A percentile compares a stretch with the other conserved stretches of the same genome.
These are phyloP conservation scores for Erebia palarica DNA, from an alignment of 2,888 invertebrate genomes.

Conservation along the genomic window DNA sequence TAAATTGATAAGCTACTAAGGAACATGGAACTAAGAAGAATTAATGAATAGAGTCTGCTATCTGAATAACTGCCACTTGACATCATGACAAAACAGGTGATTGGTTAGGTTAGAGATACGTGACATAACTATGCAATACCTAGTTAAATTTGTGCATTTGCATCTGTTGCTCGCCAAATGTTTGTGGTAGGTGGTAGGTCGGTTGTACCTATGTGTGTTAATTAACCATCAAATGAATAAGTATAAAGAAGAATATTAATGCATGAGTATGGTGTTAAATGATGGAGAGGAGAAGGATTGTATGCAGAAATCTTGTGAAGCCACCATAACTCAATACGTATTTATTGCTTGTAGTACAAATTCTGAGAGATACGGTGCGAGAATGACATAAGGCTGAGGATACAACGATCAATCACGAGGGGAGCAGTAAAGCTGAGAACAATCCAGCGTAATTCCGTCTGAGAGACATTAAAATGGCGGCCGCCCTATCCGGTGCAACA, in stretches of 20 bases:
- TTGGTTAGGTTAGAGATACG: neutral
- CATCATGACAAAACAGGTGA: neutral
- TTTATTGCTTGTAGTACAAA: conserved; percentile 76
- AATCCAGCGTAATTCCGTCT: conserved; percentile 82
- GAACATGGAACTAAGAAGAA: neutral
- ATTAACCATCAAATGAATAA: neutral
- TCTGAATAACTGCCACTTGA: neutral
- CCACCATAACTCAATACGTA: conserved; percentile 75
- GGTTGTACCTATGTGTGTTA: neutral
- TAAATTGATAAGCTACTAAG: too few species aligned
- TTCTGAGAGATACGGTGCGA: conserved; percentile 75
- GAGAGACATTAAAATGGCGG: conserved; percentile 80
- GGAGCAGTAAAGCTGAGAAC: conserved; percentile 80
- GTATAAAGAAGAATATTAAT: neutral
- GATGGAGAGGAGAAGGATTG: conserved; percentile 19
- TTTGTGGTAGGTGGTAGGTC: neutral
- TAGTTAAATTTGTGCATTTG: neutral
- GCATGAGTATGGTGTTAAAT: conserved; percentile 7
- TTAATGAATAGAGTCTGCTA: neutral
- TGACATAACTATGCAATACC: neutral
- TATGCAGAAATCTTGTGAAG: conserved; percentile 61
- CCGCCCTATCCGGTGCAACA: conserved; percentile 82
- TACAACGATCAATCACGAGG: conserved; percentile 80
- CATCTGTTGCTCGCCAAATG: neutral
- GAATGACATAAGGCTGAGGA: conserved; percentile 80